Evolutionary conservation across 2,113 vertebrate species (phyloP), one percentile per base, ranked within the genome.

Genomic region (Dryoscopus gambensis): DNA sequence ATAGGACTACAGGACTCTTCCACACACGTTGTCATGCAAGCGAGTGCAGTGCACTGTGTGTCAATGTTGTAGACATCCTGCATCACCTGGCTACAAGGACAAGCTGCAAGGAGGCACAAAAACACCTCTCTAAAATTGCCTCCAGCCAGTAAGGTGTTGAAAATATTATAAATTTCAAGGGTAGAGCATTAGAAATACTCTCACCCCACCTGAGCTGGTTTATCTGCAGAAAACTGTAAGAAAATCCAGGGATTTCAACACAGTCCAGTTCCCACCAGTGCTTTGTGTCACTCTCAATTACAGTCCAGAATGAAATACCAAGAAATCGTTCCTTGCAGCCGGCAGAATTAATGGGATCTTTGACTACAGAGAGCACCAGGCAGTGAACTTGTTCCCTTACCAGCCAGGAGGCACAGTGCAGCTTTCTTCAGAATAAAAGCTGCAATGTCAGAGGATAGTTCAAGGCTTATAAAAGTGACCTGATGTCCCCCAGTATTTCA

Each of bases 261-360:
- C 6, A 6, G 68, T 83, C 76, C 73, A 93, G 88, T 91, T 94
- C 96, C 81, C 91, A 91, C 80, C 63, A 94, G 90, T 20, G 49
- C 67, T 95, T 95, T 97, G 91, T 94, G 92, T 87, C 91, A 95
- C 82, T 87, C 94, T 91, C 93, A 94, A 95, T 95, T 94, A 91
- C 71, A 83, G 85, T 86, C 50, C 70, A 94, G 89, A 93, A 93
- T 92, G 88, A 96, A 96, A 96, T 90, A 94, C 82, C 87, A 93
- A 86, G 89, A 90, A 94, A 87, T 77, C 4, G 4, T 94, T 95
- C 89, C 93, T 92, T 9, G 5, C 52, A 7, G 84, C 64, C 18
- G n/a, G 79, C 84, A 96, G 95, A 94, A 94, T 96, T 96, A 95
- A 95, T 93, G 79, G 84, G 87, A 96, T 91, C 93, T 93, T 94